Base-by-base conservation (phyloP, 1,140 invertebrate genomes). In the Lepidurus arcticus region DNA sequence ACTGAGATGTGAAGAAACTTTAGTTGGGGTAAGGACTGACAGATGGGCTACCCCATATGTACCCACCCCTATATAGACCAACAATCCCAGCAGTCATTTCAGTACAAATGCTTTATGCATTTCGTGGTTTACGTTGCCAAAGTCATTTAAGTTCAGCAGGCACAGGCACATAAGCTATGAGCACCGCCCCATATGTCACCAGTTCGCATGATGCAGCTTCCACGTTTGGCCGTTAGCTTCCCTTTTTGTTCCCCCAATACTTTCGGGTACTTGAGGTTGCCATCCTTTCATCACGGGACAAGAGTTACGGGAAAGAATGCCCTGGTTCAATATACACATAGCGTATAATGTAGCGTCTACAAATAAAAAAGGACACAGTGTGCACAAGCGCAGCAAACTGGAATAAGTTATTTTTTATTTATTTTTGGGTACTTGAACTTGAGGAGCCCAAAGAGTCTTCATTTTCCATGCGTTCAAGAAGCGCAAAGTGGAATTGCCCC, bases 1-100 rank as follows among this genome's bases (percentile, higher is more conserved):
- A 65, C 53, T 65, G 53, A 65, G 53, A 65, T 65, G 53, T 65
- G 53, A 65, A 65, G 53, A 65, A 65, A 65, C 34, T 34, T 7
- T 21, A 65, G 53, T 65, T 65, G 53, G 21, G 53, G 34, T 21
- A 13, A 9, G 53, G 16, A 65, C 53, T 65, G 53, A 65, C 53
- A 65, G 53, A 65, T 65, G 53, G 53, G 53, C 6, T 65, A 65
- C 53, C 53, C 53, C 53, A 7, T 13, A 9, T 21, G 34, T 16
- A 13, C 9, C n/a, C 53, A 65, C n/a, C 53, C 53, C 21, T 4
- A 11, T 4, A 53, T 65, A 13, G 16, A n/a, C 53, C 21, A 16
- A 13, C 16, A 47, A 65, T 65, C 53, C 53, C 16, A 65, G 53
- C 21, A 13, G 21, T 16, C 34, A 34, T 65, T 65, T 65, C 21